Evolutionary conservation across 37 sponge, comb jelly and placozoan genomes (phyloP).

Genomic region (Beroe forskalii): DNA sequence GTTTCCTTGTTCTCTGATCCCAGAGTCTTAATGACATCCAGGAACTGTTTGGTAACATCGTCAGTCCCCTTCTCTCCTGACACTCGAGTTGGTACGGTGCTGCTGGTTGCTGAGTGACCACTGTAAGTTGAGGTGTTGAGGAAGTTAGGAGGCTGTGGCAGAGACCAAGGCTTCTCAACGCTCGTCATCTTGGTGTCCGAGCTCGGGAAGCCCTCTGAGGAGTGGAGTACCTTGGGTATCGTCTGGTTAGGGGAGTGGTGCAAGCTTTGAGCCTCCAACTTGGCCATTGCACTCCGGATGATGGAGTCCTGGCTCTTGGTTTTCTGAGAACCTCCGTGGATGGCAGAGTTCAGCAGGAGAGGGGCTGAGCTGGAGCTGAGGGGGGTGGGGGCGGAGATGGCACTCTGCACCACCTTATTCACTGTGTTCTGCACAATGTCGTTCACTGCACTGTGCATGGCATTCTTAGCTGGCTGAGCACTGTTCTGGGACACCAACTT

Average conservation of each 20-base stretch:
- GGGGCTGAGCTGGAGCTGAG: neutral
- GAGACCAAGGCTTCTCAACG: no score
- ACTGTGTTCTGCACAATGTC: neutral
- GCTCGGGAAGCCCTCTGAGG: neutral
- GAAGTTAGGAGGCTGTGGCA: no score
- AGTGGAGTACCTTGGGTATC: no score
- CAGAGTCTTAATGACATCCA: neutral
- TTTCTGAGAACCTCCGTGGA: neutral
- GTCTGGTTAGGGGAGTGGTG: no score
- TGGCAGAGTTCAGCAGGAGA: neutral
- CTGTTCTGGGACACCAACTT: neutral
- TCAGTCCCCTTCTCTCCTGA: neutral
- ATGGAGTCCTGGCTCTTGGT: neutral
- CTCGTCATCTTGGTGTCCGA: no score
- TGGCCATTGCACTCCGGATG: neutral
- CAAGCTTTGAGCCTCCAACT: no score
- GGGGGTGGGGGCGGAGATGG: neutral
- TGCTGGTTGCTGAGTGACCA: neutral
- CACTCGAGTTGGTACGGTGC: neutral
- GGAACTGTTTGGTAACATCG: constrained; percentile 24
- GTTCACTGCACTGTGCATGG: neutral
- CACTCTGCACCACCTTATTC: neutral
- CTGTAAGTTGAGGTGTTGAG: neutral
- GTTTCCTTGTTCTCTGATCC: neutral
- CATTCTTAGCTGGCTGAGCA: neutral